Conservation (phyloP, 2,888 invertebrate genomes). For the Neoitamus cyanurus region DNA sequence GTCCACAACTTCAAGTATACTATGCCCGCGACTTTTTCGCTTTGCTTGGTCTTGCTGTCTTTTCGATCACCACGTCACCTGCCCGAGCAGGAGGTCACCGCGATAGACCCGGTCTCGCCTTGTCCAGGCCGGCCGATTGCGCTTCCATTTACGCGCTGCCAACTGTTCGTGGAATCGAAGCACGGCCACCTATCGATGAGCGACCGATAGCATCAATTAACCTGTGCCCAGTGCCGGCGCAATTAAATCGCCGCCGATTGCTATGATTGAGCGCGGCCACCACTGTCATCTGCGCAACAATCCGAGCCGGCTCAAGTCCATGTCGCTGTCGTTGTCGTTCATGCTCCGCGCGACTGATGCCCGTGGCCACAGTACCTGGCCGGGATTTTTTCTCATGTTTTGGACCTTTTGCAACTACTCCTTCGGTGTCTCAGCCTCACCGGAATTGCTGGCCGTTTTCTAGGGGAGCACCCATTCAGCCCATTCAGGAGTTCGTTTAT, state of each 20-base stretch:
- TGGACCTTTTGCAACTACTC: neutral
- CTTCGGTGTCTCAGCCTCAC: neutral
- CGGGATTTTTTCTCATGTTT: neutral
- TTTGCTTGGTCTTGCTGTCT: neutral
- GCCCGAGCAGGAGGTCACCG: neutral
- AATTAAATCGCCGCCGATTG: slow-evolving; percentile 44
- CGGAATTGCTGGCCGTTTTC: slow-evolving; percentile 20
- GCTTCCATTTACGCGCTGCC: neutral
- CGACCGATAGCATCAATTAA: slow-evolving; percentile 38
- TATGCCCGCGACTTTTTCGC: too few species aligned
- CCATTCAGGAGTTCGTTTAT: slow-evolving; percentile 35
- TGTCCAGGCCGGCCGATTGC: neutral
- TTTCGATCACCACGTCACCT: neutral
- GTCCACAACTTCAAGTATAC: too few species aligned
- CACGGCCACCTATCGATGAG: slow-evolving; percentile 9
- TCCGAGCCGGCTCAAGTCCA: neutral
- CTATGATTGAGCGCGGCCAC: slow-evolving; percentile 38
- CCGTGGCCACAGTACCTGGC: neutral
- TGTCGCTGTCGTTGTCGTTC: slow-evolving; percentile 6
- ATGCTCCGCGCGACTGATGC: neutral
- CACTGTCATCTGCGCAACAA: slow-evolving; percentile 34
- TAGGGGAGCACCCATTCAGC: neutral
- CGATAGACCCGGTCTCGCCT: neutral
- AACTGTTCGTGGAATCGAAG: neutral
- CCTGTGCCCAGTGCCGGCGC: slow-evolving; percentile 31